Evolutionary conservation across 2,113 vertebrate species (phyloP), one percentile per base, ranked within the genome.

Genomic region (Pongo abelii): DNA sequence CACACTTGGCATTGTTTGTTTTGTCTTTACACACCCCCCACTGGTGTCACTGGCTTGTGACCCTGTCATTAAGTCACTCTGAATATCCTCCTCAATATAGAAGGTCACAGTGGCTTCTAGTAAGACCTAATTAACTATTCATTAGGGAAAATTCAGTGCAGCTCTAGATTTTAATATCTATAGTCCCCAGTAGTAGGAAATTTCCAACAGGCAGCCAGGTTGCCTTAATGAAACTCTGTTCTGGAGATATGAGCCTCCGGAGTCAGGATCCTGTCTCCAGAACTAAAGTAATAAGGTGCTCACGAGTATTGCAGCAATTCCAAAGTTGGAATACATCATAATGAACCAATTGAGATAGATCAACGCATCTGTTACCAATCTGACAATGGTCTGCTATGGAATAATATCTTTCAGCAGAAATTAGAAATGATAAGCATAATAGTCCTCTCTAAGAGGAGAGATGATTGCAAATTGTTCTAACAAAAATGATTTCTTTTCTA

Each of bases 401-500:
- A 61, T 46, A 69, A 55, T 43, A 1, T 50, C 80, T 96, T 78
- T 57, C 79, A 92, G 92, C 67, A 88, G 57, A 94, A 91, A 97
- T 95, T 86, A 97, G 95, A 84, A 74, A 95, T 84, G 67, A 89
- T 86, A 46, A 92, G 67, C 0, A 6, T 38, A 84, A 91, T 64
- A 35, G 67, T 50, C 27, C 35, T 94, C 40, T 67, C 18, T 50
- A 7, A 90, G 77, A 97, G 85, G 69, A 80, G n/a, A 46, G 78
- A 72, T n/a, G 72, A 81, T 48, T 92, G 50, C 52, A 81, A 89
- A 78, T 46, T n/a, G 79, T 86, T 75, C 75, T 67, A 90, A 95
- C 79, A 40, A 59, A 93, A 96, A 69, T 69, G n/a, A 97, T 97
- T 87, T 81, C 64, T 97, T 97, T 74, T 89, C 77, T 84, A 40